Evolutionary conservation across 2,888 invertebrate genomes (phyloP), one percentile per base, ranked within the genome.

Genomic region (Cataglyphis rosenhaueri): DNA sequence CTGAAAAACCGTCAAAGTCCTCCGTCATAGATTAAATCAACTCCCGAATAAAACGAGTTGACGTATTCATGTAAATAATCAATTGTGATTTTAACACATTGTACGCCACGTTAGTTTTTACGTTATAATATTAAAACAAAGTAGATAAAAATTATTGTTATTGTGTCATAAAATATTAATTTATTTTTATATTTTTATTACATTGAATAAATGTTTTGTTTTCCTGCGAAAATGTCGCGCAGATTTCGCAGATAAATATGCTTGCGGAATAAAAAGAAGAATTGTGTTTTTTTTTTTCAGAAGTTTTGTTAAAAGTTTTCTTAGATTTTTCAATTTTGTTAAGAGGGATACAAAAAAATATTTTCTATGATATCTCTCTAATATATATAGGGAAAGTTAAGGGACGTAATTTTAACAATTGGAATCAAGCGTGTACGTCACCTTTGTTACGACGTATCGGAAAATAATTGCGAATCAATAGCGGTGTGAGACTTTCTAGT

Each of bases 381-480:
- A 52, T 65, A 52, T 65, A 1, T 52, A 10, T n/a, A n/a, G n/a
- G 35, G n/a, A 9, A 32, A 32, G 15, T 32, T 18, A 44, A 61
- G 12, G 12, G 48, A 41, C 38, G 6, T 9, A 66, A 29, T 57
- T 76, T 15, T 15, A 55, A 41, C 66, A 35, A 57, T 76, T n/a
- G 41, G 29, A 25, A 41, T 78, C 35, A 59, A 59, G 57, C 76
- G 57, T 41, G 9, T 55, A 52, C 21, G 76, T 76, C 57, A 70
- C 70, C 59, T 21, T 79, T 70, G 78, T 71, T 41, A 35, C 81
- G 79, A 70, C 82, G 85, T 87, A 85, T 87, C 87, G 85, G 62
- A 61, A 76, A 85, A 84, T 88, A 88, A 88, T 88, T 84, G 84
- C 57, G 61, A 57, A 48, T 62, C 85, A 79, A 85, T 81, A 73